These are phyloP conservation scores for Bicyclus anynana DNA, from an alignment of 1,140 invertebrate species.

Conservation along the genomic window DNA sequence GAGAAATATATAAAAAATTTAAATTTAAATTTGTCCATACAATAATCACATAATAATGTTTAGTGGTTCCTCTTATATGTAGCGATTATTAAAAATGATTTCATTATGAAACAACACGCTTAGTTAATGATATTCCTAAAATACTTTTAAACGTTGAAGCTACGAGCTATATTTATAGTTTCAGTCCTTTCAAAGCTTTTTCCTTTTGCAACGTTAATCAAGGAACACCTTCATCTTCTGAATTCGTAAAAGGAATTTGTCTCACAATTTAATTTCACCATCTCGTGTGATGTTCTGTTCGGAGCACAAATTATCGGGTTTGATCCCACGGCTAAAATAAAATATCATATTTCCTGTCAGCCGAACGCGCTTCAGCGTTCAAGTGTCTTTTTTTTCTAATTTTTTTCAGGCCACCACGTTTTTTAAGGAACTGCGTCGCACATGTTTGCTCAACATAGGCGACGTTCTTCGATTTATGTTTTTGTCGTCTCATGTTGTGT, in stretches of 20 bases:
- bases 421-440: slow-evolving; percentile 69
- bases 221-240: slow-evolving; percentile 12
- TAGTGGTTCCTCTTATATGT: no score
- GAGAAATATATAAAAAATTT: no score
- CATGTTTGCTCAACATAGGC: slow-evolving; percentile 68
- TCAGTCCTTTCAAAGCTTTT: background rate
- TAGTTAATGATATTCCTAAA: no score
- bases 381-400: slow-evolving; percentile 60
- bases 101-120: no score
- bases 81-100: no score
- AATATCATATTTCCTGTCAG: slow-evolving; percentile 76
- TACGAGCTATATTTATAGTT: no score
- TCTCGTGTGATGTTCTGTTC: slow-evolving; percentile 60
- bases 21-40: no score
- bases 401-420: slow-evolving; percentile 59
- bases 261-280: slow-evolving; percentile 58
- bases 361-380: slow-evolving; percentile 59
- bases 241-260: slow-evolving; percentile 43
- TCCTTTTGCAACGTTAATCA: background rate
- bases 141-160: no score
- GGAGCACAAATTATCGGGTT: slow-evolving; percentile 72
- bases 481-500: slow-evolving; percentile 41
- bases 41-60: no score
- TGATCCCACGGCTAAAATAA: slow-evolving; percentile 76
- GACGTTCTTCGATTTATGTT: slow-evolving; percentile 51